These are phyloP conservation scores for Ciconia nigra DNA, from an alignment of 2,797 vertebrate species.

Conservation along the genomic window DNA sequence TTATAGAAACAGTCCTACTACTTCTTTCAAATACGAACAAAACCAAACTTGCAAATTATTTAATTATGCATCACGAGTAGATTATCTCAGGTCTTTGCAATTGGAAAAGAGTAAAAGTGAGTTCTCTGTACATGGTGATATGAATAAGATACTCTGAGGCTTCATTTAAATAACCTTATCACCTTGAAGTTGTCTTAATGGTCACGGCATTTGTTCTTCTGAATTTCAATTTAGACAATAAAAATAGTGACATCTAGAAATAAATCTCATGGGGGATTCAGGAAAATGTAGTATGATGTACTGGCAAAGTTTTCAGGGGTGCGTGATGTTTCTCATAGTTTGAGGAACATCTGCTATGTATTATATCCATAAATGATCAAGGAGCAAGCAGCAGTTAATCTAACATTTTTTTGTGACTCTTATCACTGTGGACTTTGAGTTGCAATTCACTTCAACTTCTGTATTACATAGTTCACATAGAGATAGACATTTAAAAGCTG, in stretches of 20 bases:
- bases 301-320: conserved; percentile 33
- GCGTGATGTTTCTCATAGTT: conserved; percentile 41
- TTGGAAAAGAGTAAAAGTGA: not conserved
- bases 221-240: conserved; percentile 68
- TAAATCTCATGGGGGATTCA: conserved; percentile 51
- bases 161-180: conserved; percentile 47
- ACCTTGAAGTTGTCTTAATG: conserved; percentile 46
- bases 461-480: conserved; percentile 71
- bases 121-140: not conserved
- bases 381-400: conserved; percentile 57
- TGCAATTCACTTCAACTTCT: conserved; percentile 55
- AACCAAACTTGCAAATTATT: not conserved
- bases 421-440: conserved; percentile 43
- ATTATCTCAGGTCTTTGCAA: not conserved
- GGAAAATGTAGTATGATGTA: conserved; percentile 41
- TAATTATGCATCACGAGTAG: not conserved
- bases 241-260: conserved; percentile 63
- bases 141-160: conserved; percentile 19
- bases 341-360: conserved; percentile 48
- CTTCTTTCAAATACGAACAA: not conserved
- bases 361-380: conserved; percentile 62
- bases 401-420: conserved; percentile 66
- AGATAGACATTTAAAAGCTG: conserved; percentile 49
- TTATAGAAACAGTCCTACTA: not conserved
- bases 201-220: conserved; percentile 59